Evolutionary conservation across 2,888 invertebrate species (phyloP), one percentile per base, ranked within the genome.

Genomic region (Stictocephala bisonia): DNA sequence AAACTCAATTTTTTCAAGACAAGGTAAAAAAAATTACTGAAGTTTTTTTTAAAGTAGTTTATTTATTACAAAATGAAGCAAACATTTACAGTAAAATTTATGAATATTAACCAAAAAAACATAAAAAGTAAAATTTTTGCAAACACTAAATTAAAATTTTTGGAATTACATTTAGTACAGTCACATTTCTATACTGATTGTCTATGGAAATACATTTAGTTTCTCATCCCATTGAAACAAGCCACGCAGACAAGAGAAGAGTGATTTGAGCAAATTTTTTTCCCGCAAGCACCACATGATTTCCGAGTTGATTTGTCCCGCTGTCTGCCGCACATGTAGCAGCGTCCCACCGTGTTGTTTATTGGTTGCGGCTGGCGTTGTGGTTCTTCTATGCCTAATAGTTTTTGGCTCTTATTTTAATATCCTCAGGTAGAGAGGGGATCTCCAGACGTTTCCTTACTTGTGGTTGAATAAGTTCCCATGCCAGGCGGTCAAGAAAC

Each of bases 321-420:
- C 24, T 35, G 41, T n/a, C 67, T 44, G 24, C 67, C 67, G 26
- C 67, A 67, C 27, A 67, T 15, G 15, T 18, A 7, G 67, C 67
- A 67, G 3, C 67, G 24, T 48, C 67, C 67, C 26, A 67, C 67
- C 15, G 18, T 22, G 44, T 67, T 48, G 26, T 67, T 27, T 3
- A 20, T 18, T 18, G 64, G 64, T 13, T 35, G 40, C 31, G 35
- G 64, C 24, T 64, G 24, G 15, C 18, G 44, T 50, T 27, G 48
- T 15, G 41, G 44, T 48, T 67, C 67, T 35, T 67, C 67, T 15
- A 67, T 67, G 22, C 44, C 67, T 24, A 67, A 29, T 18, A 67
- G 26, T n/a, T 22, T 26, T 48, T 44, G 2, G 27, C 48, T 11
- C 67, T 41, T 27, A 22, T 67, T 15, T 41, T 67, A 41, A 67